Percentiles rank a stretch among this genome's conserved stretches.
Evolutionary conservation across 1,140 invertebrate genomes (phyloP).

Genomic region (Trichoplusia ni): DNA sequence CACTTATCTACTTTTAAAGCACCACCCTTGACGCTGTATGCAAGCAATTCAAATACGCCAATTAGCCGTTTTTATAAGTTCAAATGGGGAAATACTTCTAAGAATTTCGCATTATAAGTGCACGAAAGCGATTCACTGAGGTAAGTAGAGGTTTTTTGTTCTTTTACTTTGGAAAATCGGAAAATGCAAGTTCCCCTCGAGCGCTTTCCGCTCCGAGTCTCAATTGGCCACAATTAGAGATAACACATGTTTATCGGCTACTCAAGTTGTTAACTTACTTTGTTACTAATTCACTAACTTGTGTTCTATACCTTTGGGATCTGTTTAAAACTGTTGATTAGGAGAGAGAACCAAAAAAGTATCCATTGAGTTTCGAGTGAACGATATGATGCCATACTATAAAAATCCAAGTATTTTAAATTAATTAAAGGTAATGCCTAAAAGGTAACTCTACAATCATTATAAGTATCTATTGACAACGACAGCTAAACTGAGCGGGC

Average conservation of each 20-base stretch:
- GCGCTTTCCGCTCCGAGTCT: slow-evolving; percentile 18
- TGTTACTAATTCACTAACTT: no score
- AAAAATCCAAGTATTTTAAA: no score
- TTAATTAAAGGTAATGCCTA: no score
- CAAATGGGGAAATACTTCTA: slow-evolving; percentile 32
- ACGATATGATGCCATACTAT: no score
- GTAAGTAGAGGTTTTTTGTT: slow-evolving; percentile 19
- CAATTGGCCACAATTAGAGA: slow-evolving; percentile 28
- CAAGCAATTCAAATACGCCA: slow-evolving; percentile 24
- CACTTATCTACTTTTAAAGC: neutral
- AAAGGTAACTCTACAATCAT: no score
- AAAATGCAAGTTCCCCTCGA: slow-evolving; percentile 24
- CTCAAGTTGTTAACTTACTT: neutral
- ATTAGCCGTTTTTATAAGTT: slow-evolving; percentile 25
- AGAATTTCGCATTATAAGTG: slow-evolving; percentile 32
- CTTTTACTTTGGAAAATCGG: slow-evolving; percentile 31
- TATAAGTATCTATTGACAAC: no score
- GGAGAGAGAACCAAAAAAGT: no score
- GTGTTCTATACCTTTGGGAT: no score
- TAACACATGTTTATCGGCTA: neutral
- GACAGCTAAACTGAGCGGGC: no score
- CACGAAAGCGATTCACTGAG: slow-evolving; percentile 37
- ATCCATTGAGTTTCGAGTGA: no score
- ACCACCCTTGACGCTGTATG: neutral
- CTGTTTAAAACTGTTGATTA: no score